phyloP scores from a whole-genome alignment of 1,140 invertebrate species.

The Latrodectus geometricus region DNA sequence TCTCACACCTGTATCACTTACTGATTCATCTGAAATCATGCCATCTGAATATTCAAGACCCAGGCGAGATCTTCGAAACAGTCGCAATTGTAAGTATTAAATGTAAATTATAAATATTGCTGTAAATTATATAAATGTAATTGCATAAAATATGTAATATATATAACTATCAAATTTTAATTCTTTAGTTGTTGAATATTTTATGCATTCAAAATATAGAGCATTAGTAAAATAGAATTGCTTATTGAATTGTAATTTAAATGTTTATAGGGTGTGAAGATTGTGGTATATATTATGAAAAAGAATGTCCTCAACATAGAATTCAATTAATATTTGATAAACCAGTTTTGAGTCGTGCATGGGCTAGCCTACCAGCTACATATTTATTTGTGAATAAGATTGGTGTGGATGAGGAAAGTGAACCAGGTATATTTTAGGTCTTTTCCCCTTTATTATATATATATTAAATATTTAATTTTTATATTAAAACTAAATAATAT shows the following conservation, averaged over 20 bases:
- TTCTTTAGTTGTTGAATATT: too few species aligned
- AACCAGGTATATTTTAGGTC: slow-evolving; percentile 26
- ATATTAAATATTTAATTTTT: not conserved
- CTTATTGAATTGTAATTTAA: not conserved
- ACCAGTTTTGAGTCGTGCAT: slow-evolving; percentile 79
- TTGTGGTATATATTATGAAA: slow-evolving; percentile 72
- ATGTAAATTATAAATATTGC: too few species aligned
- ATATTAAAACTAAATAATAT: too few species aligned
- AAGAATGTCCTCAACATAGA: slow-evolving; percentile 72
- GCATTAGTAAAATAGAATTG: too few species aligned
- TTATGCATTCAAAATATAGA: too few species aligned
- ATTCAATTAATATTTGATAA: slow-evolving; percentile 78
- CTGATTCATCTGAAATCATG: slow-evolving; percentile 19
- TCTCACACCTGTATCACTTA: slow-evolving; percentile 15
- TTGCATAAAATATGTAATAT: too few species aligned
- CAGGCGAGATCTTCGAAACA: slow-evolving; percentile 50
- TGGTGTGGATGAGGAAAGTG: slow-evolving; percentile 41
- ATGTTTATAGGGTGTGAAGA: slow-evolving; percentile 67
- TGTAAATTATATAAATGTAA: too few species aligned
- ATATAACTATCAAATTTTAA: too few species aligned
- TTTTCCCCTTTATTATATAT: not conserved
- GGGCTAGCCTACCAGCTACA: slow-evolving; percentile 78
- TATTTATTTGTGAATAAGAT: slow-evolving; percentile 75
- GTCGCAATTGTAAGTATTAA: slow-evolving; percentile 36
- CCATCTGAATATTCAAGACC: slow-evolving; percentile 54